Evolutionary conservation across 2,888 invertebrate genomes (phyloP).

Genomic region (Diaperis boleti): DNA sequence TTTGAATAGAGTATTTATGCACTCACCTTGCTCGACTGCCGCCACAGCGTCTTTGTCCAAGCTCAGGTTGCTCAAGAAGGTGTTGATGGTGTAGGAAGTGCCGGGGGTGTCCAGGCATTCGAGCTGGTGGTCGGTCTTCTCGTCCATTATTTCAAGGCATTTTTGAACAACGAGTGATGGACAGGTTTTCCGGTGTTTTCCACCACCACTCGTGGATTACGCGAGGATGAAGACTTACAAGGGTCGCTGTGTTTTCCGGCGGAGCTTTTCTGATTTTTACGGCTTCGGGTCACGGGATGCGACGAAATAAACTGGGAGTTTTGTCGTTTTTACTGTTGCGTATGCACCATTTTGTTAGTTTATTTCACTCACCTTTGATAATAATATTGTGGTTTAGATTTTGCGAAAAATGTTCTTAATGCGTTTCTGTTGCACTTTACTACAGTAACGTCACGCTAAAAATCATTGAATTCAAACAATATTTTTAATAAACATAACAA

Average conservation of each 20-base stretch:
- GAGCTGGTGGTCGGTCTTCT: not conserved
- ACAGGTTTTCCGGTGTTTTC: conserved; percentile 5
- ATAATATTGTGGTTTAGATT: too few species aligned
- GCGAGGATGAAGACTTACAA: conserved; percentile 18
- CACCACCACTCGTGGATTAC: conserved; percentile 18
- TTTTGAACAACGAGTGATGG: not conserved
- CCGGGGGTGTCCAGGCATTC: conserved; percentile 7
- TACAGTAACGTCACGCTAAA: too few species aligned
- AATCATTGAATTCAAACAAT: too few species aligned
- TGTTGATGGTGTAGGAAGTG: conserved; percentile 27
- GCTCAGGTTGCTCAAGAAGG: conserved; percentile 14
- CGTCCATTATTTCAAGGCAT: conserved; percentile 16
- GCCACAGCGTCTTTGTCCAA: conserved; percentile 11
- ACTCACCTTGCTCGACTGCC: conserved; percentile 8
- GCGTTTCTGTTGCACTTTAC: too few species aligned
- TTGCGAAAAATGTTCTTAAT: too few species aligned
- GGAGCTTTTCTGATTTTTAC: conserved; percentile 11
- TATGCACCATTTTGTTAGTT: too few species aligned
- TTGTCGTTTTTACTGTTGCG: too few species aligned
- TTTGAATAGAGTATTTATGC: conserved; percentile 5
- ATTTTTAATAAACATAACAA: too few species aligned
- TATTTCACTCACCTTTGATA: too few species aligned
- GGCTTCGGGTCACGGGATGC: too few species aligned
- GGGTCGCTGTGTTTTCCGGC: conserved; percentile 4
- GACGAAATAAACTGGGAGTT: too few species aligned